Evolutionary conservation across 2,113 vertebrate species (phyloP).

Genomic region (Dunckerocampus dactyliophorus): DNA sequence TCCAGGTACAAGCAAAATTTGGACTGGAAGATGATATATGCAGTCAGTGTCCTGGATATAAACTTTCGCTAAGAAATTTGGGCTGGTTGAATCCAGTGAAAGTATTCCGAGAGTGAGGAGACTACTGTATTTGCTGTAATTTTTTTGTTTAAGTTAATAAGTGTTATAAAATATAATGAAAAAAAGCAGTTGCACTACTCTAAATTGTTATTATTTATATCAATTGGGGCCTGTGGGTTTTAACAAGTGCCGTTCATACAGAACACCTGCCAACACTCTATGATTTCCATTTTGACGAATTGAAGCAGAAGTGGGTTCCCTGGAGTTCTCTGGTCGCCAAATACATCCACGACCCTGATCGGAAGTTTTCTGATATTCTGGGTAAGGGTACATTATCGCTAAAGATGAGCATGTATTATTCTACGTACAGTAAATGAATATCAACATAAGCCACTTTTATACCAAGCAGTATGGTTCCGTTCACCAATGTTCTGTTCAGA

Average conservation of each 20-base stretch:
- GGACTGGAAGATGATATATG: background rate
- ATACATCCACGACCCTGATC: constrained; percentile 77
- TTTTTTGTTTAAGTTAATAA: background rate
- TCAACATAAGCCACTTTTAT: background rate
- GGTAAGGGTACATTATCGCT: constrained; percentile 67
- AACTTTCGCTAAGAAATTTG: background rate
- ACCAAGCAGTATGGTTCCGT: too few relatives aligned
- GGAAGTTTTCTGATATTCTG: constrained; percentile 86
- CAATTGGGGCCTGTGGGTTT: background rate
- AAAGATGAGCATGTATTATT: background rate
- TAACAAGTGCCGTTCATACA: constrained; percentile 49
- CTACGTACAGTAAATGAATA: too few relatives aligned
- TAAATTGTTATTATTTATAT: background rate
- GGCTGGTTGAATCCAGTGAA: background rate
- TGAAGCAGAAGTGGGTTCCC: constrained; percentile 79
- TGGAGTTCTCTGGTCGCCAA: constrained; percentile 83
- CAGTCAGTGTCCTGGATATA: background rate
- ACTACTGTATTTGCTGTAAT: background rate
- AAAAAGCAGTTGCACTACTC: background rate
- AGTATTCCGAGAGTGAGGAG: too few relatives aligned
- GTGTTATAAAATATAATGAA: background rate
- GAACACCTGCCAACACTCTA: constrained; percentile 85
- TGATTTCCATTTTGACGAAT: constrained; percentile 88
- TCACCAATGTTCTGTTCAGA: too few relatives aligned
- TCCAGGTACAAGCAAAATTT: constrained; percentile 77